Conservation (phyloP, 2,888 invertebrate genomes). For the Pandemis cinnamomeana region DNA sequence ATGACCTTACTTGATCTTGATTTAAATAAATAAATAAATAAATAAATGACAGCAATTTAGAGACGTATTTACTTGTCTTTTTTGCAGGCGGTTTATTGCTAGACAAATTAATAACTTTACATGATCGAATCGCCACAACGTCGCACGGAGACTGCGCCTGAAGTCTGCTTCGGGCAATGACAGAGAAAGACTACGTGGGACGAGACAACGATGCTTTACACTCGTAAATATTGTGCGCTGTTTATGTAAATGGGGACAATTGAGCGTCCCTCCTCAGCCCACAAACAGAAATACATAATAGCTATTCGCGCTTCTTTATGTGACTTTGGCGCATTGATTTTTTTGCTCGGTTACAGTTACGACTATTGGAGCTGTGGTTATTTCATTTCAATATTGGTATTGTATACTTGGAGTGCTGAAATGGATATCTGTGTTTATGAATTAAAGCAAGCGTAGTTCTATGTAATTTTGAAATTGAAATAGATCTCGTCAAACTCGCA, state of each 20-base stretch:
- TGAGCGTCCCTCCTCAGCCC: slow-evolving; percentile 32
- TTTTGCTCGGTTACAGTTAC: background rate
- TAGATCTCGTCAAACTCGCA: no score
- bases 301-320: slow-evolving; percentile 24
- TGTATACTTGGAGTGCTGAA: no score
- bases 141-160: background rate
- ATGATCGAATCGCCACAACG: slow-evolving; percentile 7
- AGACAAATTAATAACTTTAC: background rate
- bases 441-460: no score
- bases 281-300: slow-evolving; percentile 38
- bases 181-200: slow-evolving; percentile 37
- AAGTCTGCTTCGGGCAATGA: slow-evolving; percentile 40
- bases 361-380: no score
- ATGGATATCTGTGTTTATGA: no score
- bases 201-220: slow-evolving; percentile 35
- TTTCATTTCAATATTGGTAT: no score
- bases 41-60: no score
- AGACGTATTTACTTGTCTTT: no score
- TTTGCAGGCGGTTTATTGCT: no score
- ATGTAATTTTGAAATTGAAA: no score
- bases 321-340: slow-evolving; percentile 35
- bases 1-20: no score
- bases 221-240: slow-evolving; percentile 41
- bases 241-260: slow-evolving; percentile 42
- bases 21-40: no score